phyloP scores from a whole-genome alignment of 2,797 vertebrate genomes.

The Syngnathus acus region DNA sequence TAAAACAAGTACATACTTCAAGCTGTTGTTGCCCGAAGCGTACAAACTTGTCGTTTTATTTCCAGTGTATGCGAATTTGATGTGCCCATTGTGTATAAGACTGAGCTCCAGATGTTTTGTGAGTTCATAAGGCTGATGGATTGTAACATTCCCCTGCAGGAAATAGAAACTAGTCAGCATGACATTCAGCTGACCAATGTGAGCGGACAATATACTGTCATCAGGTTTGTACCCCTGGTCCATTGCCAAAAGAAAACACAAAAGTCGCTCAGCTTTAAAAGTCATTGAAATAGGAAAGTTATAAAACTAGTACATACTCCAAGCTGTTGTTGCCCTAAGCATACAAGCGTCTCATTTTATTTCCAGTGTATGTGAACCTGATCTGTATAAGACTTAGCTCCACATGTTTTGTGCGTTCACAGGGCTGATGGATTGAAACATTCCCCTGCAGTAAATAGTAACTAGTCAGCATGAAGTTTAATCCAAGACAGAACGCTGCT shows the following conservation, averaged over 20 bases:
- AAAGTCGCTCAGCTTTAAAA: background rate
- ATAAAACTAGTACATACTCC: background rate
- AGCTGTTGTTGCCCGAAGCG: background rate
- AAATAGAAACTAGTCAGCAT: background rate
- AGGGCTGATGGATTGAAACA: background rate
- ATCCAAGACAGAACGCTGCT: background rate
- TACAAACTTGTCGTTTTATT: background rate
- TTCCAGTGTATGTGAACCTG: background rate
- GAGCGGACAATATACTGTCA: background rate
- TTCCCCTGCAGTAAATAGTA: background rate
- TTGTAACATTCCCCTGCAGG: background rate
- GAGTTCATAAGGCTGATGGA: background rate
- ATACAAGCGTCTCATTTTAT: background rate
- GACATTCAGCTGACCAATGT: background rate
- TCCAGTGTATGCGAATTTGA: background rate
- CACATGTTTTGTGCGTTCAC: background rate
- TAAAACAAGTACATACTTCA: background rate
- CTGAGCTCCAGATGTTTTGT: background rate
- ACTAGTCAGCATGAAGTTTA: background rate
- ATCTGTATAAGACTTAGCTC: background rate
- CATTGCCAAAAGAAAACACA: background rate
- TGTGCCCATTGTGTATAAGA: background rate
- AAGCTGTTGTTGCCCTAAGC: background rate
- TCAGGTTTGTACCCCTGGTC: background rate
- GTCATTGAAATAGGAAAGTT: background rate